Evolutionary conservation across 2,797 vertebrate species (phyloP).

Genomic region (Urocyon cinereoargenteus): DNA sequence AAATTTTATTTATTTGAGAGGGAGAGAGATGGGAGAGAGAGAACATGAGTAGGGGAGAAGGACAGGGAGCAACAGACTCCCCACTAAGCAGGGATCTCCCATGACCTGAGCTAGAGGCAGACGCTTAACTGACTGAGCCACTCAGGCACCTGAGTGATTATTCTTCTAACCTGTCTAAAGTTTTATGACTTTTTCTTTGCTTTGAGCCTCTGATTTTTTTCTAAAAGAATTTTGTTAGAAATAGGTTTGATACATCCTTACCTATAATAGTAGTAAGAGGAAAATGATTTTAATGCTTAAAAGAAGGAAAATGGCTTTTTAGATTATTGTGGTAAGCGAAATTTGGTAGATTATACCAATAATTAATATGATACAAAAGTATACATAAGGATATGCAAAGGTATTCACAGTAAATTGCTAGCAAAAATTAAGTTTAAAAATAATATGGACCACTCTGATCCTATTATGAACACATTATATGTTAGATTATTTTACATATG

Average conservation of each 20-base stretch:
- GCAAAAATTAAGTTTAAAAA: background rate
- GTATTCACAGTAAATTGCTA: background rate
- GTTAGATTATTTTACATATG: background rate
- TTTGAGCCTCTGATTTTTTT: slow-evolving; percentile 24
- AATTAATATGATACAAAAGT: background rate
- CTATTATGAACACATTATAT: background rate
- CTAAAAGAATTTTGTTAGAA: background rate
- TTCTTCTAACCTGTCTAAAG: background rate
- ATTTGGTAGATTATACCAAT: background rate
- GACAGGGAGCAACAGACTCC: too few species aligned
- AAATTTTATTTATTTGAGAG: too few species aligned
- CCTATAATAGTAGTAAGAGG: background rate
- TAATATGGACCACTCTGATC: background rate
- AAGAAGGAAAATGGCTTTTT: background rate
- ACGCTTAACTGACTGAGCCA: too few species aligned
- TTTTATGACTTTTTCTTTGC: background rate
- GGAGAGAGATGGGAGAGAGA: too few species aligned
- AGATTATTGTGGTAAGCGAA: background rate
- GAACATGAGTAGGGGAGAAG: too few species aligned
- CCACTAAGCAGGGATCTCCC: too few species aligned
- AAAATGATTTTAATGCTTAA: slow-evolving; percentile 28
- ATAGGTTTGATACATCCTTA: background rate
- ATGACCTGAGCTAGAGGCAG: too few species aligned
- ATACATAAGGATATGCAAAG: background rate
- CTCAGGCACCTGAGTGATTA: background rate